Evolutionary conservation across 1,140 invertebrate genomes (phyloP), one percentile per base, ranked within the genome.

Genomic region (Argopecten irradians): DNA sequence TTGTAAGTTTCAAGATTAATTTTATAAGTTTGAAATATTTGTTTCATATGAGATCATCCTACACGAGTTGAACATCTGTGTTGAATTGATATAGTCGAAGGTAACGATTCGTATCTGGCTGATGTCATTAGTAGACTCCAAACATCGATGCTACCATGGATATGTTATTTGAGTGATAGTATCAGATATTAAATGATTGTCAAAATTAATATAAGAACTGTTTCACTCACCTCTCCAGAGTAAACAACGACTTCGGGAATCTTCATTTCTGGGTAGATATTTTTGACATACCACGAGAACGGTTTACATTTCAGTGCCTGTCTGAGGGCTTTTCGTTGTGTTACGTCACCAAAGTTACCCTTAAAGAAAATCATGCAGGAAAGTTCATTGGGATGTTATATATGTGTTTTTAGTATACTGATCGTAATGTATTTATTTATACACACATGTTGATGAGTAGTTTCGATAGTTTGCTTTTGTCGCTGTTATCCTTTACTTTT

Each of bases 231-330:
- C 91, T 92, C 91, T n/a, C 93, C 93, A 39, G 89, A 86, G 14
- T 90, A 91, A 22, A 88, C 84, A 46, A 90, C 91, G 5, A 92
- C 83, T 5, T 89, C 83, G 0, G 95, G 95, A 43, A 95, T 89
- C 0, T 97, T 91, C 97, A 98, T 97, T 97, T 87, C 98, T 19
- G 99, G 99, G 96, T 99, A 99, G 34, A 99, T 97, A 94, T 98
- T 98, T 33, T 98, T 97, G 87, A 99, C 96, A 95, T 99, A 99
- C 99, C 99, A 99, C 84, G 97, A 96, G 93, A 99, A 99, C 86
- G 97, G 97, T 94, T 99, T 99, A 94, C 99, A 99, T 8, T 98
- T 95, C 0, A 99, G 96, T 91, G 96, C 96, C 91, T 98, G 96
- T 39, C 98, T 96, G 11, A 99, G 95, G 43, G 97, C 96, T 13